Evolutionary conservation across 2,888 invertebrate genomes (phyloP), one percentile per base, ranked within the genome.

Genomic region (Steinernema hermaphroditum): DNA sequence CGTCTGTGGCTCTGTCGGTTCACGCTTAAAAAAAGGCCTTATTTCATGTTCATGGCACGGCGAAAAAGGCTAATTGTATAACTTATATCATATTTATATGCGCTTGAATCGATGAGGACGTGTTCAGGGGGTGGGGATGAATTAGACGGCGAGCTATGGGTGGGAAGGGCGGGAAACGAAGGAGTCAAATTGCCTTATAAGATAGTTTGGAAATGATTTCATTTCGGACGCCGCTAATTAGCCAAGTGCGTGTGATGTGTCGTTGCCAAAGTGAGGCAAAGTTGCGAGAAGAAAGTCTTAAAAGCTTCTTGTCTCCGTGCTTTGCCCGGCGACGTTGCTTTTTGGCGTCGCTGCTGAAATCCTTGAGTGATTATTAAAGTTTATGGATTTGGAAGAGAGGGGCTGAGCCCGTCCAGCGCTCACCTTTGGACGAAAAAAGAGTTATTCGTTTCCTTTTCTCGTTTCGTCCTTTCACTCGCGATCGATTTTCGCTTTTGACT

Each of bases 331-430:
- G 22, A 46, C 46, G 22, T 46, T 16, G 62, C 62, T 24, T 62
- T 62, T 62, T 32, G 29, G 16, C 29, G 54, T 22, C 19, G 62
- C 32, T 27, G 62, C 62, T 16, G 62, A 62, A 62, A 62, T 62
- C 62, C 62, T 62, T 62, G 62, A 62, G 34, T 62, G 62, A 62
- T 62, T 62, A 62, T 62, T 62, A 62, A 62, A 62, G 62, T 62
- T 62, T 62, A 62, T 62, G 62, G 62, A 62, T 62, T 62, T 62
- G 62, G 62, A 32, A 34, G 62, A 19, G 50, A 24, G 24, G 12
- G 22, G 50, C 9, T 6, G 8, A 27, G 27, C 6, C 62, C 1
- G 14, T 27, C 16, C 32, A 4, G 62, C 29, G 62, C 62, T 62
- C 62, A 62, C 62, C 62, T 62, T 29, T 22, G 37, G 62, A 37